Conservation (phyloP, 64 coral and sea anemone genomes). For the Montipora sp. region DNA sequence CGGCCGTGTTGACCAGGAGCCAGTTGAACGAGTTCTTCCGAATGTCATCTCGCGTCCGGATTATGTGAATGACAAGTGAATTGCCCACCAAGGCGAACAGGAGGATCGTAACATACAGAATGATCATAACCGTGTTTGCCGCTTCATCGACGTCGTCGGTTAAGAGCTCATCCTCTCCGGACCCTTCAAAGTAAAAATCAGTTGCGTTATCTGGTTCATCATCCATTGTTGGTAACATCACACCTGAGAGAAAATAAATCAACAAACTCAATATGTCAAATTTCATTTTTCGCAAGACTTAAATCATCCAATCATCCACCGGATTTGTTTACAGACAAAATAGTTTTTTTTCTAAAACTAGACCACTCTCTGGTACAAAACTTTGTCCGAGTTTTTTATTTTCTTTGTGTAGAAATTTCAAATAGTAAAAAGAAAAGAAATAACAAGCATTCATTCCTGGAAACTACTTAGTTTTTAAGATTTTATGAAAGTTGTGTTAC, state of each 20-base stretch:
- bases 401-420: too few species aligned
- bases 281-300: too few species aligned
- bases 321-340: too few species aligned
- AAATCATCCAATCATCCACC: too few species aligned
- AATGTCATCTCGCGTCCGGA: constrained; percentile 55
- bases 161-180: background rate
- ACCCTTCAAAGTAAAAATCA: background rate
- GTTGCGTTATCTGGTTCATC: background rate
- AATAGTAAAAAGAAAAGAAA: too few species aligned
- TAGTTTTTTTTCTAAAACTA: too few species aligned
- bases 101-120: constrained; percentile 43
- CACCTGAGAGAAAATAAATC: background rate
- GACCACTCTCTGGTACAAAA: too few species aligned
- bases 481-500: too few species aligned
- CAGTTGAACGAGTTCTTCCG: constrained; percentile 67
- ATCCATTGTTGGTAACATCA: background rate
- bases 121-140: constrained; percentile 3
- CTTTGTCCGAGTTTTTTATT: too few species aligned
- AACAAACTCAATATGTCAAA: background rate
- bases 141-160: background rate
- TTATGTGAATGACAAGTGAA: constrained; percentile 57
- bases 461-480: too few species aligned
- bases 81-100: constrained; percentile 56
- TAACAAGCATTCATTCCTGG: too few species aligned
- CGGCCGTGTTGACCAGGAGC: constrained; percentile 66